Evolutionary conservation across 2,797 vertebrate genomes (phyloP), one percentile per base, ranked within the genome.

Genomic region (Synaphobranchus kaupii): DNA sequence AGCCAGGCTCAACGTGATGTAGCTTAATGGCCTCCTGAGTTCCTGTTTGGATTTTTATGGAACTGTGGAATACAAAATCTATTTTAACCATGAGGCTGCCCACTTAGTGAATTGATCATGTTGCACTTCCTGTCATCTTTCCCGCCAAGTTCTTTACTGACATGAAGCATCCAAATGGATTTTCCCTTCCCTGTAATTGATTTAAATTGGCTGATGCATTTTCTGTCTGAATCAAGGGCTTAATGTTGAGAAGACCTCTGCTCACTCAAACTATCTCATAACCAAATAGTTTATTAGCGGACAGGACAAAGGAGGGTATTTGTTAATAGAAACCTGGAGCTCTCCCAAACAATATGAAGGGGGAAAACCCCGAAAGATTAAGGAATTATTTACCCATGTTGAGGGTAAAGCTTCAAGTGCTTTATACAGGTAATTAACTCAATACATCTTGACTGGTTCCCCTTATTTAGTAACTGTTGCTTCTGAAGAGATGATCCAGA

Each of bases 401-500:
- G 20, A 90, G 73, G 71, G 52, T 52, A 84, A 85, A 71, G 86
- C 86, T 90, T 87, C 50, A 82, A 92, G 89, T 90, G 88, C 88
- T 90, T 89, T 91, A 89, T 94, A 88, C 92, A 88, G 92, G 92
- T 94, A 94, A 95, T 95, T 91, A 94, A 85, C 88, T 85, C 91
- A 89, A 89, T 96, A 93, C 93, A 95, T 95, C 94, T 95, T 94
- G 91, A 92, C 93, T 92, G 90, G 88, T 76, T 88, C 91, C 89
- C 93, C 73, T 76, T 76, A 76, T 94, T 94, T 94, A 86, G 91
- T 93, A 94, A 93, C 93, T 93, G 92, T 93, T 94, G 91, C 91
- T 90, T 90, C 86, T 88, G 89, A 94, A 94, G 83, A 91, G 91
- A 91, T 94, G 95, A 96, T 95, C 83, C 20, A 9, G 28, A 60